phyloP scores from a whole-genome alignment of 2,888 invertebrate genomes.

The Pedicia rivosa region DNA sequence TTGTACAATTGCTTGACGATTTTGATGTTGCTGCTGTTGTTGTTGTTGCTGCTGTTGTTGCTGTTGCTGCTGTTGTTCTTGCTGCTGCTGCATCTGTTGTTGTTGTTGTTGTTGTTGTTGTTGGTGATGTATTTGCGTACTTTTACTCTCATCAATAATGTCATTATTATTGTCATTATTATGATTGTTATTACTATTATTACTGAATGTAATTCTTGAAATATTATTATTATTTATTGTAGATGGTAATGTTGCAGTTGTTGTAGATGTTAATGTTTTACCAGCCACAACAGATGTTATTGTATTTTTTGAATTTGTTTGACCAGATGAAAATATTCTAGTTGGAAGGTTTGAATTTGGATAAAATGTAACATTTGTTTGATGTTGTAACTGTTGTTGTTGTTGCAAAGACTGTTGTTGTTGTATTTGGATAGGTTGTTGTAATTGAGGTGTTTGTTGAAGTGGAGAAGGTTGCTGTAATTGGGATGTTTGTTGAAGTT shows the following conservation, averaged over 20 bases:
- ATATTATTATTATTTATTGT: background rate
- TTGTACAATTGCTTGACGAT: no score
- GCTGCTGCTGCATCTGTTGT: no score
- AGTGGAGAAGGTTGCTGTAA: no score
- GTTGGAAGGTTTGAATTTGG: conserved; percentile 36
- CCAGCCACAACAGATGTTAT: conserved; percentile 64
- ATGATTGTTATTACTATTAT: background rate
- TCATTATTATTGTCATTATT: background rate
- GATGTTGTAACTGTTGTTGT: conserved; percentile 14
- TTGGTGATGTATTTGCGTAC: background rate
- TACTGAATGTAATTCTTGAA: background rate
- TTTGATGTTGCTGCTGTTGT: no score
- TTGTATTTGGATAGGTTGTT: background rate
- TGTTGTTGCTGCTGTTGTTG: background rate
- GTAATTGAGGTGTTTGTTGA: no score
- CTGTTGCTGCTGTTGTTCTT: no score
- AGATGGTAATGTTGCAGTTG: conserved; percentile 33
- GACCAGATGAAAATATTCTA: conserved; percentile 35
- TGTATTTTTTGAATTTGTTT: conserved; percentile 63
- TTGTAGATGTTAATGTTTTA: conserved; percentile 57
- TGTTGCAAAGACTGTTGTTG: conserved; percentile 25
- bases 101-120: conserved; percentile 1
- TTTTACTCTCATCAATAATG: background rate
- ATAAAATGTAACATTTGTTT: conserved; percentile 33
- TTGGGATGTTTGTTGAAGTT: no score